Evolutionary conservation across 2,797 vertebrate genomes (phyloP).

Genomic region (Sebastes iracundus): DNA sequence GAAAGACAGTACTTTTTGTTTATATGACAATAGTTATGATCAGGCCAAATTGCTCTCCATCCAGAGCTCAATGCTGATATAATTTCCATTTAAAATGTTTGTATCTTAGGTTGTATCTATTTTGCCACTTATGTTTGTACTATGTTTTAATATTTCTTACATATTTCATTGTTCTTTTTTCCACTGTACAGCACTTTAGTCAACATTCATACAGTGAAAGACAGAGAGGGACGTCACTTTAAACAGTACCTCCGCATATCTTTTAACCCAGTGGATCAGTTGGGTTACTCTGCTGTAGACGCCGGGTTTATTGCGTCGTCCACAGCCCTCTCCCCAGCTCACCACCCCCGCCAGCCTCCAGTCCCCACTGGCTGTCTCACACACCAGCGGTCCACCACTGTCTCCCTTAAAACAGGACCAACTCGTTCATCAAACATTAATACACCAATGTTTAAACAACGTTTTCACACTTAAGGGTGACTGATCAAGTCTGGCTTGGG

Average conservation of each 20-base stretch:
- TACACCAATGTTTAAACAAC: not conserved
- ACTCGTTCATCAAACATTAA: not conserved
- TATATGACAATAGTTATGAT: not conserved
- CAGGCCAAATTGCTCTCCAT: not conserved
- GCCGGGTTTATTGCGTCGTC: conserved; percentile 77
- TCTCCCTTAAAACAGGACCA: conserved; percentile 73
- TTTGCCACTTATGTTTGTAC: too few relatives aligned
- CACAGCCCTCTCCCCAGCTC: conserved; percentile 85
- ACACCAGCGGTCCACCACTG: conserved; percentile 84
- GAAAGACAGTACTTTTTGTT: not conserved
- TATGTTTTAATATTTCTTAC: too few relatives aligned
- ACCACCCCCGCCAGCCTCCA: conserved; percentile 84
- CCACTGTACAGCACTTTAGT: too few relatives aligned
- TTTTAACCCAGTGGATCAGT: conserved; percentile 74
- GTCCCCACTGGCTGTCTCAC: conserved; percentile 65
- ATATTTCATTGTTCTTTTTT: too few relatives aligned
- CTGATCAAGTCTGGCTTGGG: not conserved
- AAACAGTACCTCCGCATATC: conserved; percentile 50
- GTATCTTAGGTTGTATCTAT: too few relatives aligned
- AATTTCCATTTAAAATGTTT: not conserved
- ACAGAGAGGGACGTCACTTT: not conserved
- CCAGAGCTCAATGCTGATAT: not conserved
- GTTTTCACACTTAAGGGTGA: not conserved
- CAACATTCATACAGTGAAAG: not conserved
- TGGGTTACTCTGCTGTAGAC: conserved; percentile 81